Conservation (phyloP, 53 echinoderm and acorn worm genomes). For the Astropecten irregularis region DNA sequence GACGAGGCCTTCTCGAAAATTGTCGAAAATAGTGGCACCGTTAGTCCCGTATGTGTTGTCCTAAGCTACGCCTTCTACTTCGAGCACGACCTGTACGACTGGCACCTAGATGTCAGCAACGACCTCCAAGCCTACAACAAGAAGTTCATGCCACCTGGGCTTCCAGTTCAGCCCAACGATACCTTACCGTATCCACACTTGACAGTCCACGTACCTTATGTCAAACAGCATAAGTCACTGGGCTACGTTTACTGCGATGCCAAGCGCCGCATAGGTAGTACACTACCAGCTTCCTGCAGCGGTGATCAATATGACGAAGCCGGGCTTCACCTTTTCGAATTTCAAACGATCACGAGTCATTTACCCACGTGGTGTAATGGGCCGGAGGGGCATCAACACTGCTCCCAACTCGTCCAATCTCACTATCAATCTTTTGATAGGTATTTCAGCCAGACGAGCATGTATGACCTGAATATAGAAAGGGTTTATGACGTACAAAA, state of each 20-base stretch:
- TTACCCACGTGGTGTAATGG: not conserved
- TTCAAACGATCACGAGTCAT: not conserved
- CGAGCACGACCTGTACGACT: not conserved
- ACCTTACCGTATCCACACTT: not conserved
- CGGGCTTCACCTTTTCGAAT: not conserved
- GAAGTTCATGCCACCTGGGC: not conserved
- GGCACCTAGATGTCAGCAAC: not conserved
- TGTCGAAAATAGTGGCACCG: too few species aligned
- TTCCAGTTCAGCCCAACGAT: not conserved
- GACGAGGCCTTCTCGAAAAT: too few species aligned
- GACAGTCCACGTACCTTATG: not conserved
- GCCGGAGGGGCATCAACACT: not conserved
- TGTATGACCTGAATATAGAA: not conserved
- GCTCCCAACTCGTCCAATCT: not conserved
- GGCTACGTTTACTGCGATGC: not conserved
- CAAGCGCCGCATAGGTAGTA: not conserved
- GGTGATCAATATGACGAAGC: not conserved
- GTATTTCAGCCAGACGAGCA: not conserved
- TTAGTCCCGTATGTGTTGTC: not conserved
- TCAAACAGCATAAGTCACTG: not conserved
- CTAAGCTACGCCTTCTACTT: not conserved
- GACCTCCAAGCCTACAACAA: not conserved
- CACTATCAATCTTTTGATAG: not conserved
- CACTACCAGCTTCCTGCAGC: not conserved
- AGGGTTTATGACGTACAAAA: not conserved